A percentile compares a stretch with the other conserved stretches of the same genome.
Evolutionary conservation across 2,888 invertebrate genomes (phyloP).

Genomic region (Odontocerum albicorne): DNA sequence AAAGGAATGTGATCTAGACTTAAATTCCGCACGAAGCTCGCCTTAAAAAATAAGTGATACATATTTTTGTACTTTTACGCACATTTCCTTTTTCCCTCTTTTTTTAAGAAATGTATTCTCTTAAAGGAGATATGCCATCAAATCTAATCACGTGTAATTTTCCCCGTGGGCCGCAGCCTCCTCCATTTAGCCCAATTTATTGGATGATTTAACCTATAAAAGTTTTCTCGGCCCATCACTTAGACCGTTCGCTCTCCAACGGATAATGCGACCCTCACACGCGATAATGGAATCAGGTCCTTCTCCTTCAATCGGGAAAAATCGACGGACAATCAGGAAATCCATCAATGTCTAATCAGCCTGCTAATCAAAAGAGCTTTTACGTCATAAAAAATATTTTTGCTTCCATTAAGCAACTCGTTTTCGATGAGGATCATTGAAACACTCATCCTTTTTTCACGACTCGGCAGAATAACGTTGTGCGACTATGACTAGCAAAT

Average conservation of each 20-base stretch:
- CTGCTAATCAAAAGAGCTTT: not conserved
- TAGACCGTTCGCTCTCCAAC: slow-evolving; percentile 10
- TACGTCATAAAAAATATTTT: too few species aligned
- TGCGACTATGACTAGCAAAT: too few species aligned
- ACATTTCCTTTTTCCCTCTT: too few species aligned
- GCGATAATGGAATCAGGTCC: slow-evolving; percentile 19
- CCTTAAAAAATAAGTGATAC: too few species aligned
- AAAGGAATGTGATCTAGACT: too few species aligned
- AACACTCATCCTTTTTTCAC: too few species aligned
- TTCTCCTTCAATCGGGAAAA: slow-evolving; percentile 15
- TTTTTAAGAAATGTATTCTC: too few species aligned
- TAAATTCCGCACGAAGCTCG: too few species aligned
- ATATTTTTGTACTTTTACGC: too few species aligned
- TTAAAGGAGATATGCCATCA: not conserved
- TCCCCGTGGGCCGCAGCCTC: slow-evolving; percentile 5
- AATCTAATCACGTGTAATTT: slow-evolving; percentile 15
- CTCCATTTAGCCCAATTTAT: slow-evolving; percentile 26
- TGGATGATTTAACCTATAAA: slow-evolving; percentile 24
- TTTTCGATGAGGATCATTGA: too few species aligned
- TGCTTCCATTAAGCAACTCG: too few species aligned
- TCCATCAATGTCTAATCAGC: slow-evolving; percentile 7
- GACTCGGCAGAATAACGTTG: too few species aligned
- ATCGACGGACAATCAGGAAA: slow-evolving; percentile 8
- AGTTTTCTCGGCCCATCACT: slow-evolving; percentile 20
- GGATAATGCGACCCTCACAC: slow-evolving; percentile 15